These are phyloP conservation scores for Epinephelus lanceolatus DNA, from an alignment of 2,113 vertebrate species.

Conservation along the genomic window DNA sequence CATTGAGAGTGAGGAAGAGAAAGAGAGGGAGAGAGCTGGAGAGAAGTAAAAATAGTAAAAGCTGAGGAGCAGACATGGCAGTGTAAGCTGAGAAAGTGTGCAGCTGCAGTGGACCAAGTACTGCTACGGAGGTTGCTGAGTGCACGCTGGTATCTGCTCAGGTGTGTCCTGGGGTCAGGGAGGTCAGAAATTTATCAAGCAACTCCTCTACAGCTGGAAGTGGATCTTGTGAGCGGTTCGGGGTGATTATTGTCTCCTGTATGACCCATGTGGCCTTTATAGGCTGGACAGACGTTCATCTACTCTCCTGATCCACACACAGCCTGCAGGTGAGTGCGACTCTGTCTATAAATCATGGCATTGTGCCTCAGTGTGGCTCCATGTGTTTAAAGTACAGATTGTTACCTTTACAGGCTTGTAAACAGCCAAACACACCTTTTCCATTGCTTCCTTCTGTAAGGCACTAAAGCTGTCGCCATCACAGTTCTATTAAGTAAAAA, in stretches of 20 bases:
- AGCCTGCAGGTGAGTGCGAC: conserved; percentile 73
- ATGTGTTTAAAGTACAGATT: conserved; percentile 7
- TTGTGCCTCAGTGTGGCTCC: neutral
- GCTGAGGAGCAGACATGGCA: conserved; percentile 32
- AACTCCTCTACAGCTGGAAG: conserved; percentile 7
- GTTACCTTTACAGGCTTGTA: neutral
- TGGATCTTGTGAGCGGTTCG: conserved; percentile 14
- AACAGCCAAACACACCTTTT: neutral
- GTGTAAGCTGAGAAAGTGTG: conserved; percentile 55
- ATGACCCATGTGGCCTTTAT: conserved; percentile 53
- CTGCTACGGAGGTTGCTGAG: conserved; percentile 42
- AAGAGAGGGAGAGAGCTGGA: conserved; percentile 37
- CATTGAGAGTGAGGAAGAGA: conserved; percentile 45
- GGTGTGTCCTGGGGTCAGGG: conserved; percentile 54
- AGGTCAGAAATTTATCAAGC: neutral
- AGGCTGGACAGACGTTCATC: conserved; percentile 35
- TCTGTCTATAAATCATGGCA: neutral
- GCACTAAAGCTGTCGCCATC: neutral
- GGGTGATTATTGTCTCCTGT: conserved; percentile 26
- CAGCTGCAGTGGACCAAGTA: conserved; percentile 24
- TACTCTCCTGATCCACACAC: conserved; percentile 37
- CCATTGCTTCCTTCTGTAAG: neutral
- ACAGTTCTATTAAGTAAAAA: neutral
- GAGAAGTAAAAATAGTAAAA: conserved; percentile 55
- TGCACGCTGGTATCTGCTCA: conserved; percentile 36